phyloP scores from a whole-genome alignment of 1,140 invertebrate species.

The Lethrus apterus region DNA sequence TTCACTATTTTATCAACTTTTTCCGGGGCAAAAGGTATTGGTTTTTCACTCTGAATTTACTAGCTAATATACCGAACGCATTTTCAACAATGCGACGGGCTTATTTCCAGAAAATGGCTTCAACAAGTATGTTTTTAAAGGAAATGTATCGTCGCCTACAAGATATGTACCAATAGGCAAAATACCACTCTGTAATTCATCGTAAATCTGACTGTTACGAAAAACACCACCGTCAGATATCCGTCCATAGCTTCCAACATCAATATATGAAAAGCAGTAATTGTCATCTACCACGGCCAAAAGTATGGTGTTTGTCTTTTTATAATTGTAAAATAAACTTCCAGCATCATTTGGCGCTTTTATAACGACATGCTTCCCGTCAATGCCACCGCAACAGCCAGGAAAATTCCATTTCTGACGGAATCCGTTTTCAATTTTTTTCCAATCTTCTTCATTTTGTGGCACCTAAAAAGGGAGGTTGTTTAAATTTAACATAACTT shows the following conservation, averaged over 20 bases:
- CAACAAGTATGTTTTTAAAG: constrained; percentile 6
- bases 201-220: constrained; percentile 5
- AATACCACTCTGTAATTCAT: constrained; percentile 5
- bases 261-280: constrained; percentile 32
- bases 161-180: constrained; percentile 6
- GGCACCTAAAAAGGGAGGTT: background rate
- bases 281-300: constrained; percentile 33
- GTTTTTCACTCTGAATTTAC: constrained; percentile 17
- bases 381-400: constrained; percentile 33
- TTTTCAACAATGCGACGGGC: constrained; percentile 16
- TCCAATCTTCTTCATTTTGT: background rate
- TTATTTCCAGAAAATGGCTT: constrained; percentile 2
- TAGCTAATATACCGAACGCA: constrained; percentile 16
- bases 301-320: constrained; percentile 16
- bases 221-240: constrained; percentile 31
- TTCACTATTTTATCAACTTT: constrained; percentile 16
- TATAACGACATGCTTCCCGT: constrained; percentile 30
- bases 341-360: constrained; percentile 7
- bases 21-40: constrained; percentile 7
- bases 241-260: constrained; percentile 33
- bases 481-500: no score
- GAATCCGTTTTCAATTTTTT: background rate
- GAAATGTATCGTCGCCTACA: constrained; percentile 13
- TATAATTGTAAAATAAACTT: constrained; percentile 21
- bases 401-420: constrained; percentile 31